Base-by-base conservation (phyloP, 2,113 vertebrate genomes). In the Bos indicus region DNA sequence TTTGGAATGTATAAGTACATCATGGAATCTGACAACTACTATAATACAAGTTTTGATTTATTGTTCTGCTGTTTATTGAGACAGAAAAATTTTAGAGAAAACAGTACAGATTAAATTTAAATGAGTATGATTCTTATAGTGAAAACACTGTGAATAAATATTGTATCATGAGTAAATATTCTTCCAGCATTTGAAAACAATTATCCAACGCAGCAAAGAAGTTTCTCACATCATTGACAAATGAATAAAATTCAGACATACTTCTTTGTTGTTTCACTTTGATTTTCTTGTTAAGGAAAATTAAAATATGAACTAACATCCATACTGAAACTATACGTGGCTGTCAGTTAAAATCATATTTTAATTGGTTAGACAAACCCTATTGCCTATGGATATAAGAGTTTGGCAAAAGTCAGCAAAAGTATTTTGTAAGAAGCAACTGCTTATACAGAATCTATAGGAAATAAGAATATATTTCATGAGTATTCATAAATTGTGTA, bases 111-210 rank as follows among this genome's bases (percentile, higher is more conserved):
- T 82, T 77, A 54, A 97, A 84, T 43, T n/a, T 62, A 48, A 59
- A 8, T 7, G 12, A 59, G 13, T 64, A 3, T 52, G 33, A 36
- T 40, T 10, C 30, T 14, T n/a, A 1, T 30, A 36, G n/a, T 40
- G 62, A 25, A 91, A 90, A 82, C 40, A 43, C n/a, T 2, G 33
- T 10, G 23, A 80, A 87, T 91, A 88, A 85, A 25, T n/a, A 78
- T 10, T 60, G 40, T 56, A n/a, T 14, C 17, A 84, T 88, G 46
- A 92, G 33, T 64, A 85, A 94, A 78, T 40, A 91, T 28, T 36
- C 78, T 48, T 19, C n/a, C 46, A 74, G 48, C 95, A 93, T 96
- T 95, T 97, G 97, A 94, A 88, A 96, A 62, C 40, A 90, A 91
- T 93, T 94, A 88, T 64, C 81, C 52, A 85, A 59, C 43, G 81